Evolutionary conservation across 2,113 vertebrate genomes (phyloP), one percentile per base, ranked within the genome.

Genomic region (Nyctibius bracteatus): DNA sequence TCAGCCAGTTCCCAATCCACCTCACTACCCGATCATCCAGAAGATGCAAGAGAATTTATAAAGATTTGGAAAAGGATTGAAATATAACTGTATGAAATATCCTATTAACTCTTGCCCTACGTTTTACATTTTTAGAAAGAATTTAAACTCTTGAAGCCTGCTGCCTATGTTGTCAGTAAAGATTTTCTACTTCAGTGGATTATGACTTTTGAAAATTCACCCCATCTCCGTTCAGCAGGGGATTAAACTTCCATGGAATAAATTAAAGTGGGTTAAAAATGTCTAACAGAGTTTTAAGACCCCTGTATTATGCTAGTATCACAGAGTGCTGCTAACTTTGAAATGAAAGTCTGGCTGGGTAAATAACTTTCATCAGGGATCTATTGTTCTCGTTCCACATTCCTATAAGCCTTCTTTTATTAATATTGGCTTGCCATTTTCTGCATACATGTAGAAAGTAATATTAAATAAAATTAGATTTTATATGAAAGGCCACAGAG

Each of bases 291-390:
- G 94, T 97, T 98, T 98, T 97, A 97, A 98, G 96, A 96, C 67
- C 85, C 72, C 63, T 96, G 92, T 88, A 96, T 98, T 97, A 97
- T 97, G 65, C 80, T 80, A 95, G 89, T 95, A 94, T 92, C 92
- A 97, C 51, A 92, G 75, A 96, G 77, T 94, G 70, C 89, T 94
- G 74, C 96, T 97, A 97, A 95, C 95, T 98, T 96, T 80, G 91
- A 97, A 98, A 98, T 98, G 94, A 98, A 98, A 98, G 83, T 97
- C 97, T 96, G 74, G 92, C 92, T 98, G 95, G 96, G 97, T 98
- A 98, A 98, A 98, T 97, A 98, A 97, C 86, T 94, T 97, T 97
- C 96, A 89, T 97, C 96, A 96, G 96, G 95, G 93, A 96, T 83
- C 96, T 92, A 94, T 95, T 97, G 91, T 95, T 97, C 91, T 95